Evolutionary conservation across 2,797 vertebrate genomes (phyloP).

Genomic region (Lutjanus argentimaculatus): DNA sequence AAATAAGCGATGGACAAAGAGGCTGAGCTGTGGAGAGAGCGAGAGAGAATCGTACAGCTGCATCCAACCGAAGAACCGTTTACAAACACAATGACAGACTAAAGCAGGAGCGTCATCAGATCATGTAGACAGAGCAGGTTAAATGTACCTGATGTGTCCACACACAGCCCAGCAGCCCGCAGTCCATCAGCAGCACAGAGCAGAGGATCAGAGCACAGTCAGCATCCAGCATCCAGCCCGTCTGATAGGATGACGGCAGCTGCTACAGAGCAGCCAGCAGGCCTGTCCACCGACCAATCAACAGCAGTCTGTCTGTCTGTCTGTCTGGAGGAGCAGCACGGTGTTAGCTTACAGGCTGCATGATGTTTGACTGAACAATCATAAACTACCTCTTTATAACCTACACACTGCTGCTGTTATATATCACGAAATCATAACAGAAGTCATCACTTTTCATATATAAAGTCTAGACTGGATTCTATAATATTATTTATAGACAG

Average conservation of each 20-base stretch:
- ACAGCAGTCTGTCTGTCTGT: slow-evolving; percentile 10
- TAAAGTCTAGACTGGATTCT: no score
- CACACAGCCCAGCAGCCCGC: slow-evolving; percentile 25
- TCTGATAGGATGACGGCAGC: slow-evolving; percentile 72
- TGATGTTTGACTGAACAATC: background rate
- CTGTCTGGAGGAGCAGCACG: background rate
- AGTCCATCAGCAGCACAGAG: slow-evolving; percentile 37
- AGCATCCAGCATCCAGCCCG: slow-evolving; percentile 43
- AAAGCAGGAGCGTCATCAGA: background rate
- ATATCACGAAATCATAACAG: no score
- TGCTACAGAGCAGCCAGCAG: slow-evolving; percentile 38
- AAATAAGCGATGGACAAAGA: background rate
- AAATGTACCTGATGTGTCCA: slow-evolving; percentile 48
- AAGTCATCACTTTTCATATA: no score
- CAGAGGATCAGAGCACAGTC: slow-evolving; percentile 28
- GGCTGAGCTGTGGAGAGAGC: background rate
- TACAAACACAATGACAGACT: background rate
- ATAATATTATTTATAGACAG: no score
- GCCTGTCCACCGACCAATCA: slow-evolving; percentile 65
- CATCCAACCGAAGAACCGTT: background rate
- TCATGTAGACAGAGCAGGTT: no score
- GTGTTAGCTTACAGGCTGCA: slow-evolving; percentile 30
- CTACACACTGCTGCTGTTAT: no score
- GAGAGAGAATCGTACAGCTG: background rate
- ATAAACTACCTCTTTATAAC: background rate